Conservation (phyloP, 1,140 invertebrate species). For the Acyrthosiphon pisum region DNA sequence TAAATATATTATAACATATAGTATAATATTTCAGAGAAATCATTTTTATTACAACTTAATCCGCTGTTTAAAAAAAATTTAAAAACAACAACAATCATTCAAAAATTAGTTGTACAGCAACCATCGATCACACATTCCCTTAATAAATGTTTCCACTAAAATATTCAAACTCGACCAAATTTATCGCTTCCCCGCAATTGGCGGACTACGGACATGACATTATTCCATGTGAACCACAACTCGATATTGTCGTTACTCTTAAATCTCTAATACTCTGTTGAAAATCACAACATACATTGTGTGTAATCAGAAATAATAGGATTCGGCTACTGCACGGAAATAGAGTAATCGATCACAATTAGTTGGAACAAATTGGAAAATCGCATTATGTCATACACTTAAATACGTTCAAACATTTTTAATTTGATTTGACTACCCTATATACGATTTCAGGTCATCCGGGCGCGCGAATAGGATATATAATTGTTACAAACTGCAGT, state of each 20-base stretch:
- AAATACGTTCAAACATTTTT: slow-evolving; percentile 8
- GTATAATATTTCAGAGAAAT: not conserved
- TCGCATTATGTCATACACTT: not conserved
- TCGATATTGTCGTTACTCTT: not conserved
- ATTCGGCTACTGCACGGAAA: not conserved
- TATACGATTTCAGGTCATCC: not conserved
- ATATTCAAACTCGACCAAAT: not conserved
- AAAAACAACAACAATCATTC: not conserved
- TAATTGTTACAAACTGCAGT: slow-evolving; percentile 12
- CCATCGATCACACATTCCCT: not conserved
- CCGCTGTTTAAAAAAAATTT: not conserved
- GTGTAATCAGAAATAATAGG: slow-evolving; percentile 17
- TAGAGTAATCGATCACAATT: slow-evolving; percentile 6
- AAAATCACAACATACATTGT: not conserved
- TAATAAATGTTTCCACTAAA: not conserved
- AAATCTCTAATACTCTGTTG: not conserved
- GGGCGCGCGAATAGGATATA: not conserved
- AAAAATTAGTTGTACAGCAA: not conserved
- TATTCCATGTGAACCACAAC: not conserved
- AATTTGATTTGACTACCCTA: slow-evolving; percentile 10
- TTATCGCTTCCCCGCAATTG: not conserved
- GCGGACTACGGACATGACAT: not conserved
- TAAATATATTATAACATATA: no score
- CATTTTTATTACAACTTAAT: not conserved
- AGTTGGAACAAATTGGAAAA: slow-evolving; percentile 16